These are phyloP conservation scores for Melanotaenia trifasciata DNA, from an alignment of 2,797 vertebrate genomes.

Conservation along the genomic window DNA sequence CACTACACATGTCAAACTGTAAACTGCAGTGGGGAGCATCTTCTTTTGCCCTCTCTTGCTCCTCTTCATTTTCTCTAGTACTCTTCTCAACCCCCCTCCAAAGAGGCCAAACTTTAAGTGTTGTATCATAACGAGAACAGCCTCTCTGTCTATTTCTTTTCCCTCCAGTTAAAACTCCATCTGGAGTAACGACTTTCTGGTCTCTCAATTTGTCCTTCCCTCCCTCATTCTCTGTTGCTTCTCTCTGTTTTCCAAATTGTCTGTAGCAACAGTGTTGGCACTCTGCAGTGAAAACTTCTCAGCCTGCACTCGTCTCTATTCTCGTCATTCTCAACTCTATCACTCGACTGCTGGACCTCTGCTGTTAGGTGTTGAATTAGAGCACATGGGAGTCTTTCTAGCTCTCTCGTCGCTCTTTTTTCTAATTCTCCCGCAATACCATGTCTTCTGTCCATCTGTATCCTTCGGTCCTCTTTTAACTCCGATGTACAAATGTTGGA, in stretches of 20 bases:
- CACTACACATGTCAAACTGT: slow-evolving; percentile 28
- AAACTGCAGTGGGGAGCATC: slow-evolving; percentile 22
- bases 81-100: slow-evolving; percentile 49
- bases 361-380: slow-evolving; percentile 34
- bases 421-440: slow-evolving; percentile 26
- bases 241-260: slow-evolving; percentile 56
- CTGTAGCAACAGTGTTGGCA: slow-evolving; percentile 43
- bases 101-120: slow-evolving; percentile 54
- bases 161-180: slow-evolving; percentile 47
- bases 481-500: slow-evolving; percentile 85
- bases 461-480: slow-evolving; percentile 83
- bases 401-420: slow-evolving; percentile 13
- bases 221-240: slow-evolving; percentile 17
- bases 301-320: slow-evolving; percentile 22
- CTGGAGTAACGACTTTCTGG: slow-evolving; percentile 53
- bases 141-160: slow-evolving; percentile 38
- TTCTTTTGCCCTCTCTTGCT: slow-evolving; percentile 4
- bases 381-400: slow-evolving; percentile 19
- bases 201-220: slow-evolving; percentile 59
- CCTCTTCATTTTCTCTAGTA: not conserved
- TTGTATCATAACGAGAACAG: slow-evolving; percentile 46
- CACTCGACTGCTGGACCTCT: slow-evolving; percentile 35
- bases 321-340: slow-evolving; percentile 20
- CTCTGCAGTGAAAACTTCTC: slow-evolving; percentile 31
- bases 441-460: slow-evolving; percentile 55